These are phyloP conservation scores for Xestia rhomboidea DNA, from an alignment of 2,888 invertebrate species.

Conservation along the genomic window DNA sequence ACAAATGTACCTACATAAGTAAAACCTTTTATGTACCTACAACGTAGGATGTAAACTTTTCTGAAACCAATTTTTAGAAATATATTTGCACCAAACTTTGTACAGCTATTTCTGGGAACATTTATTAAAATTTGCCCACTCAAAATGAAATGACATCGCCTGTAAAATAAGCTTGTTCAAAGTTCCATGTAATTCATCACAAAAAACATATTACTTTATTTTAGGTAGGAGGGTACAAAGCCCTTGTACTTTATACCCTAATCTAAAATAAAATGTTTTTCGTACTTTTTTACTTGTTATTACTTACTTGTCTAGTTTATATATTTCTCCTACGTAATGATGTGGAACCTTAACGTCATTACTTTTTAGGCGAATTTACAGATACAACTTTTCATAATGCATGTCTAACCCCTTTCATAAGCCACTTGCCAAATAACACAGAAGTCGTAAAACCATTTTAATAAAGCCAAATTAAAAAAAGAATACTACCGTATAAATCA, in stretches of 20 bases:
- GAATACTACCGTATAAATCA: too few species aligned
- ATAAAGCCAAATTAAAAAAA: neutral
- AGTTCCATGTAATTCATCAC: neutral
- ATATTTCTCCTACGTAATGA: neutral
- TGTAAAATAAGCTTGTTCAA: neutral
- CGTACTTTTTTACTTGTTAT: neutral
- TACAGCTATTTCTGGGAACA: neutral
- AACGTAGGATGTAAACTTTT: constrained; percentile 25
- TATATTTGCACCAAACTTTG: neutral
- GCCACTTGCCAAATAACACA: neutral
- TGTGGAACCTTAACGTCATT: neutral
- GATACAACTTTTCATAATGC: too few species aligned
- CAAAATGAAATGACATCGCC: neutral
- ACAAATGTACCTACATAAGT: constrained; percentile 3
- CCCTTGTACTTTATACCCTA: neutral
- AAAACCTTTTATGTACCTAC: constrained; percentile 14
- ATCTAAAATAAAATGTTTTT: neutral
- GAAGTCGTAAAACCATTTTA: neutral
- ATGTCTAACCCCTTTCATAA: too few species aligned
- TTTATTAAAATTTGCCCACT: neutral
- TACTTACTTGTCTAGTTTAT: neutral
- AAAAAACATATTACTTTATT: neutral
- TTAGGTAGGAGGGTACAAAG: neutral
- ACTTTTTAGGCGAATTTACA: neutral
- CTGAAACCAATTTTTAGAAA: constrained; percentile 17